These are phyloP conservation scores for Crossaster papposus DNA, from an alignment of 53 echinoderm and acorn worm genomes.

Conservation along the genomic window DNA sequence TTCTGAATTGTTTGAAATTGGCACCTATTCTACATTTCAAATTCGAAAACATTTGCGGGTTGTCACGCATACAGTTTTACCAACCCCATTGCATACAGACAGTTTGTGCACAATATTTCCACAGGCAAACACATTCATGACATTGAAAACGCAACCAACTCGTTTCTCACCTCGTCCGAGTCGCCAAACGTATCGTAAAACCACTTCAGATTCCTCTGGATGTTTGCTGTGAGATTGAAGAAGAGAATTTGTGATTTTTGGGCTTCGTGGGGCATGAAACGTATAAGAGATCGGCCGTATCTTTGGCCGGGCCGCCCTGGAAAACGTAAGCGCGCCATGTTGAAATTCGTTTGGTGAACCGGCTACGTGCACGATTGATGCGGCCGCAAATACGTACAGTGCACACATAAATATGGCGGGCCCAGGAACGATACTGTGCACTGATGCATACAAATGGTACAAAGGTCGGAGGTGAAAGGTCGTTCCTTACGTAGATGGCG, in stretches of 20 bases:
- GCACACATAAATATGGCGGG: constrained; percentile 19
- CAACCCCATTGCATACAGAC: too few species aligned
- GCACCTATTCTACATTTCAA: too few species aligned
- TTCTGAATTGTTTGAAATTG: too few species aligned
- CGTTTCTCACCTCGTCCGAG: constrained; percentile 86
- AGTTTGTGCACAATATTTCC: too few species aligned
- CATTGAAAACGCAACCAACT: background rate
- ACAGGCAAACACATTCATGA: background rate
- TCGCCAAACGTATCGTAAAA: constrained; percentile 96
- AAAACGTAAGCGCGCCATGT: constrained; percentile 96
- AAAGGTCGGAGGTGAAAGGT: constrained; percentile 14
- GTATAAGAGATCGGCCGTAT: constrained; percentile 87
- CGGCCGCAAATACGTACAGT: background rate
- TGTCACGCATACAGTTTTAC: too few species aligned
- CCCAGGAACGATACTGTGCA: background rate
- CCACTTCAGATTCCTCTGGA: constrained; percentile 90
- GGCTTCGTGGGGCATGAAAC: constrained; percentile 91
- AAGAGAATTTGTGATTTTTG: constrained; percentile 71
- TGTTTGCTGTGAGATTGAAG: constrained; percentile 86
- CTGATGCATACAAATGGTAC: background rate
- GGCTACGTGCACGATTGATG: background rate
- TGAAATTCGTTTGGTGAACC: constrained; percentile 21
- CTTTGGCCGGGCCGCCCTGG: constrained; percentile 94
- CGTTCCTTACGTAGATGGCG: background rate
- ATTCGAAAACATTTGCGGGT: too few species aligned